Evolutionary conservation across 2,888 invertebrate genomes (phyloP).

Genomic region (Campoplex nolae): DNA sequence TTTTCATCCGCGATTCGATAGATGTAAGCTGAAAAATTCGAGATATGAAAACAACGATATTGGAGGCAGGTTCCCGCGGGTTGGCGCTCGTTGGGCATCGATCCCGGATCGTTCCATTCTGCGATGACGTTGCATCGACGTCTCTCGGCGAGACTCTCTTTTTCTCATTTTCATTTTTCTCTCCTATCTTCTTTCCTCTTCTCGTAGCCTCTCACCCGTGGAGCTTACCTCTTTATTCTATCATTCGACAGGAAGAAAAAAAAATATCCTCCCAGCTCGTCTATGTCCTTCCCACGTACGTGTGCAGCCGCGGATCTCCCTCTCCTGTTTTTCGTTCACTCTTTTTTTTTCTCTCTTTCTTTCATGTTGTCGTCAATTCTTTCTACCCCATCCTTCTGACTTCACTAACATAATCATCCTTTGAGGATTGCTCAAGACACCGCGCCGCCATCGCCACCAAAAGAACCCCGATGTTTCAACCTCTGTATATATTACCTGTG

Average conservation of each 20-base stretch:
- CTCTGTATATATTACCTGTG: neutral
- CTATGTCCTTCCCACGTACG: slow-evolving; percentile 60
- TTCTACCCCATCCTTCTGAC: neutral
- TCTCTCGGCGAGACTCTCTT: slow-evolving; percentile 80
- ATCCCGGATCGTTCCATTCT: slow-evolving; percentile 63
- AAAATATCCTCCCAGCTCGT: slow-evolving; percentile 41
- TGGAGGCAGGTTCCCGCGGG: neutral
- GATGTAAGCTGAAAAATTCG: neutral
- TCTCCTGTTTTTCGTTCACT: slow-evolving; percentile 39
- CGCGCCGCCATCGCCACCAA: slow-evolving; percentile 77
- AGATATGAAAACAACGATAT: slow-evolving; percentile 37
- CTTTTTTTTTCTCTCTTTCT: slow-evolving; percentile 61
- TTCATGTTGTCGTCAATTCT: slow-evolving; percentile 19
- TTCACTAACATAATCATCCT: slow-evolving; percentile 75
- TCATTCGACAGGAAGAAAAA: neutral
- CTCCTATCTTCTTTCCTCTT: slow-evolving; percentile 54
- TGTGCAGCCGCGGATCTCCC: slow-evolving; percentile 43
- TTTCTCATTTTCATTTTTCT: slow-evolving; percentile 72
- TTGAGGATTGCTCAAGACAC: slow-evolving; percentile 76
- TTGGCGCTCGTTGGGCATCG: slow-evolving; percentile 18
- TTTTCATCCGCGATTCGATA: too few species aligned
- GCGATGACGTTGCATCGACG: slow-evolving; percentile 83
- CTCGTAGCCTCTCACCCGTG: slow-evolving; percentile 32
- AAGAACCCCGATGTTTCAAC: slow-evolving; percentile 72
- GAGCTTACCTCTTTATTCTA: slow-evolving; percentile 44